Conservation (phyloP, 2,888 invertebrate species). For the Phrixothrix hirtus region DNA sequence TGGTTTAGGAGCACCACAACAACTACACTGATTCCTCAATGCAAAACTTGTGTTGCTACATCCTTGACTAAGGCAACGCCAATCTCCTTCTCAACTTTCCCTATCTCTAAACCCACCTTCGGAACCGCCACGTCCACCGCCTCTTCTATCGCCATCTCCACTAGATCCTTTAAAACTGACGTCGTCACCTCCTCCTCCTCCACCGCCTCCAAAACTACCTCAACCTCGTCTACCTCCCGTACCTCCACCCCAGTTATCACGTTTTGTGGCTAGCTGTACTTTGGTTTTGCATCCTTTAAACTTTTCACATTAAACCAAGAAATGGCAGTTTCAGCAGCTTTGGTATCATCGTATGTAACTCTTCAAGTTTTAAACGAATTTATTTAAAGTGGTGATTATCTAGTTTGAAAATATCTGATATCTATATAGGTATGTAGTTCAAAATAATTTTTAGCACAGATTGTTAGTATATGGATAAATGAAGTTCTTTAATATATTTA, state of each 20-base stretch:
- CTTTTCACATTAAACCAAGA: slow-evolving; percentile 95
- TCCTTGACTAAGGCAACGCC: slow-evolving; percentile 84
- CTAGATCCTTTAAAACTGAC: slow-evolving; percentile 38
- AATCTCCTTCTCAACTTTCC: slow-evolving; percentile 86
- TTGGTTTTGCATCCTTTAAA: slow-evolving; percentile 86
- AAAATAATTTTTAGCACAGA: too few relatives aligned
- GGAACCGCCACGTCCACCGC: slow-evolving; percentile 59
- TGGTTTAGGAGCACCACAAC: slow-evolving; percentile 77
- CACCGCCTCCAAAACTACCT: slow-evolving; percentile 58
- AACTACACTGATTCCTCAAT: slow-evolving; percentile 93
- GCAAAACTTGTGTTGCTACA: slow-evolving; percentile 95
- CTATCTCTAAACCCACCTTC: slow-evolving; percentile 67
- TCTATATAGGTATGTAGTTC: too few relatives aligned
- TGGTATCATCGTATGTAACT: slow-evolving; percentile 96
- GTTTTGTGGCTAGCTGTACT: slow-evolving; percentile 65
- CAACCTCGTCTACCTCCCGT: slow-evolving; percentile 58
- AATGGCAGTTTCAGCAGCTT: slow-evolving; percentile 93
- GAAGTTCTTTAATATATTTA: too few relatives aligned
- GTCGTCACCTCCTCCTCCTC: slow-evolving; percentile 59
- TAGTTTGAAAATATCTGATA: too few relatives aligned
- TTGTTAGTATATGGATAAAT: too few relatives aligned
- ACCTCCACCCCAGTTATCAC: slow-evolving; percentile 56
- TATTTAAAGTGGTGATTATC: too few relatives aligned
- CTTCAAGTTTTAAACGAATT: too few relatives aligned
- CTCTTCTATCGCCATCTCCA: slow-evolving; percentile 31